Percentiles rank a stretch among this genome's conserved stretches.
These are phyloP conservation scores for Ischnura elegans DNA, from an alignment of 2,888 invertebrate species.

Conservation along the genomic window DNA sequence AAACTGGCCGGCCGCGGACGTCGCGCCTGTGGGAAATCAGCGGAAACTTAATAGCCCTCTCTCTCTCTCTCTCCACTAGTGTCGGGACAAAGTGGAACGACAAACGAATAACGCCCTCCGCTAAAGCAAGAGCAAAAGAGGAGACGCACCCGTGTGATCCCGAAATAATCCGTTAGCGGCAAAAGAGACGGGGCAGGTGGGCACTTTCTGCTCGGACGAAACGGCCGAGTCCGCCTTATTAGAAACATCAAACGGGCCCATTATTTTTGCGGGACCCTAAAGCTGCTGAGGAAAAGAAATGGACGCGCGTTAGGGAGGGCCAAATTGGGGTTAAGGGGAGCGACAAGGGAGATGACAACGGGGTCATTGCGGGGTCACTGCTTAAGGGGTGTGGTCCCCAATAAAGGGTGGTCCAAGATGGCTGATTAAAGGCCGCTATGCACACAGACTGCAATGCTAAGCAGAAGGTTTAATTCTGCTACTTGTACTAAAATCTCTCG, in stretches of 20 bases:
- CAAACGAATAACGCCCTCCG: constrained; percentile 8
- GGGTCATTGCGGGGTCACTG: neutral
- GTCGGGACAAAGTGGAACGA: constrained; percentile 11
- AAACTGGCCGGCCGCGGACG: neutral
- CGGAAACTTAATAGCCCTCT: constrained; percentile 26
- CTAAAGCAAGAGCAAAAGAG: too few relatives aligned
- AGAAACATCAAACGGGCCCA: constrained; percentile 4
- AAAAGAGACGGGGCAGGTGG: neutral
- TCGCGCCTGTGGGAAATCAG: constrained; percentile 41
- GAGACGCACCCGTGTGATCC: neutral
- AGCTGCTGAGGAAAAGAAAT: neutral
- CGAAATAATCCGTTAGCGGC: constrained; percentile 23
- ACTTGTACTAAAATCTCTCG: too few relatives aligned
- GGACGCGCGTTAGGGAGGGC: neutral
- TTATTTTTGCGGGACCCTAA: constrained; percentile 11
- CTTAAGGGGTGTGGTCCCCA: neutral
- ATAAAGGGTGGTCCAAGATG: too few relatives aligned
- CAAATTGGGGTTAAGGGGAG: neutral
- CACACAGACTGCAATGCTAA: too few relatives aligned
- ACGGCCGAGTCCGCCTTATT: constrained; percentile 23
- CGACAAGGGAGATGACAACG: neutral
- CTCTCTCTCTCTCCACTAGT: too few relatives aligned
- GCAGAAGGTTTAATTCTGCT: too few relatives aligned
- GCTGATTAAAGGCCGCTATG: neutral
- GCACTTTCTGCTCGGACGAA: neutral